phyloP scores from a whole-genome alignment of 2,797 vertebrate species.

The Allobates femoralis region DNA sequence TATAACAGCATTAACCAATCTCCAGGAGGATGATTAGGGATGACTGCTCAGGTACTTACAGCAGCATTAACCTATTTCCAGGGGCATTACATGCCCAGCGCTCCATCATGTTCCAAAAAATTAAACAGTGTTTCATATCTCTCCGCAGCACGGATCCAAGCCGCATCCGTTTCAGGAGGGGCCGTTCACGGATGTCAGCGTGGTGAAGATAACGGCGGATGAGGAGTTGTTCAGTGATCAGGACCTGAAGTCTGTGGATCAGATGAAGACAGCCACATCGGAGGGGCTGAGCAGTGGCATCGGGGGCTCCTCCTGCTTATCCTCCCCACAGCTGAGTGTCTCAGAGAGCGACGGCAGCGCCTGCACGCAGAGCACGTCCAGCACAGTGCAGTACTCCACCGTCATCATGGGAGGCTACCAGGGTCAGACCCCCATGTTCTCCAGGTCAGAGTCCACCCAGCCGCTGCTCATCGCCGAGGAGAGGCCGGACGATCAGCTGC shows the following conservation, averaged over 20 bases:
- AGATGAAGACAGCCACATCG: conserved; percentile 88
- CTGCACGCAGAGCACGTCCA: conserved; percentile 86
- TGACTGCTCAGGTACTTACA: background rate
- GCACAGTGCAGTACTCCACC: conserved; percentile 93
- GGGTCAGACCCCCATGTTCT: conserved; percentile 80
- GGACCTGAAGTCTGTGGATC: conserved; percentile 84
- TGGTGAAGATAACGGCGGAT: conserved; percentile 86
- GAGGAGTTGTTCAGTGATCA: conserved; percentile 81
- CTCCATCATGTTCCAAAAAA: background rate
- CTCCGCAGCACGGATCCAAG: conserved; percentile 82
- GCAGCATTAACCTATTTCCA: background rate
- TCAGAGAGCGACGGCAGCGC: conserved; percentile 91
- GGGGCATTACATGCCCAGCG: background rate
- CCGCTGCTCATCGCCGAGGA: conserved; percentile 92
- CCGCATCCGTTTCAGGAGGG: conserved; percentile 80
- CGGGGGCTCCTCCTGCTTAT: conserved; percentile 96
- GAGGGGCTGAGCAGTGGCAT: conserved; percentile 98
- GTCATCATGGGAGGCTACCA: conserved; percentile 88
- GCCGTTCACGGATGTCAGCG: conserved; percentile 85
- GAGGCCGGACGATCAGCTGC: conserved; percentile 79
- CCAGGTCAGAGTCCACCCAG: conserved; percentile 94
- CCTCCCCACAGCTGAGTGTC: conserved; percentile 92
- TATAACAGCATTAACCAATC: too few relatives aligned
- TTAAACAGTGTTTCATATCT: background rate
- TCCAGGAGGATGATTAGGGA: background rate